phyloP scores from a whole-genome alignment of 2,888 invertebrate genomes.

The Lepas anatifera region DNA sequence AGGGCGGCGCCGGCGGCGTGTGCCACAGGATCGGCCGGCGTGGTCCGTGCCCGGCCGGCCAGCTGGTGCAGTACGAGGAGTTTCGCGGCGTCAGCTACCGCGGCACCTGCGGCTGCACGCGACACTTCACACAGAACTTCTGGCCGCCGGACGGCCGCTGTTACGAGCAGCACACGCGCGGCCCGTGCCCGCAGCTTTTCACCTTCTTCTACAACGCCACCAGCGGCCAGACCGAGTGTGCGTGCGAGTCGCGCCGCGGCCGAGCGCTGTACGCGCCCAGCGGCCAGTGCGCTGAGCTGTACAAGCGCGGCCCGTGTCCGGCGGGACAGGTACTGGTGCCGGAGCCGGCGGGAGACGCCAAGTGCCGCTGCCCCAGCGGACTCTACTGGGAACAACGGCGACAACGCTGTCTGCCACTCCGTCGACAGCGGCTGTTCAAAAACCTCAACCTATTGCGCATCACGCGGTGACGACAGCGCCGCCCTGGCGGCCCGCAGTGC shows the following conservation, averaged over 20 bases:
- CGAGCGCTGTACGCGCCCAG: slow-evolving; percentile 43
- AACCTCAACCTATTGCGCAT: slow-evolving; percentile 6
- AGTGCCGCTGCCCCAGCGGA: slow-evolving; percentile 3
- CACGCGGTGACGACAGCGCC: neutral
- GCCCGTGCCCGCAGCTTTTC: slow-evolving; percentile 25
- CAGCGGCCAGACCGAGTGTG: slow-evolving; percentile 31
- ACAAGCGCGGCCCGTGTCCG: slow-evolving; percentile 26
- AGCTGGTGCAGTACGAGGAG: slow-evolving; percentile 68
- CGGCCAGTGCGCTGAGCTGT: slow-evolving; percentile 26
- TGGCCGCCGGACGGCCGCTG: slow-evolving; percentile 25
- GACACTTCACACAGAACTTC: slow-evolving; percentile 25
- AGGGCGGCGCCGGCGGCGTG: slow-evolving; percentile 51
- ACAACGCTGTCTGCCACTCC: neutral
- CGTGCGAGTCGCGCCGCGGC: slow-evolving; percentile 47
- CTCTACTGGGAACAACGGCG: neutral
- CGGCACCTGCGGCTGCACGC: slow-evolving; percentile 58
- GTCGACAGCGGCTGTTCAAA: neutral
- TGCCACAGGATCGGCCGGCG: slow-evolving; percentile 66
- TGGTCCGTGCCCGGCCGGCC: slow-evolving; percentile 58
- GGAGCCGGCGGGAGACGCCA: neutral
- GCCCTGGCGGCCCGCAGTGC: neutral
- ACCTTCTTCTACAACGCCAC: slow-evolving; percentile 25
- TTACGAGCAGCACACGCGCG: slow-evolving; percentile 26
- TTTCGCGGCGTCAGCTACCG: slow-evolving; percentile 70
- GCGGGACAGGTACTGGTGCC: slow-evolving; percentile 28